These are phyloP conservation scores for Ascidia mentula DNA, from an alignment of 23 tunicate genomes.

Conservation along the genomic window DNA sequence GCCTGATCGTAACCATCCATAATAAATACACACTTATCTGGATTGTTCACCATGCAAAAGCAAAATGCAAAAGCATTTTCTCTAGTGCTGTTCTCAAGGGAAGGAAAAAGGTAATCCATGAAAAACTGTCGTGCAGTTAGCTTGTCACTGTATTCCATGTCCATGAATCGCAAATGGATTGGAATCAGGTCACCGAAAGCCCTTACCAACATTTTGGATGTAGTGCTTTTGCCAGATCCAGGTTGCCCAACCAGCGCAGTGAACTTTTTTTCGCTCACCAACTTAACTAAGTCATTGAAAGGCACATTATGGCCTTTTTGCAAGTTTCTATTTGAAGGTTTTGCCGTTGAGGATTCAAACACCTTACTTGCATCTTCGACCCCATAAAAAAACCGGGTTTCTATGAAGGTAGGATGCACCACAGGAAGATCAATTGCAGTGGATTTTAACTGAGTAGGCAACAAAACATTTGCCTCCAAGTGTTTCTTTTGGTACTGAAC, in stretches of 20 bases:
- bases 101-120: background rate
- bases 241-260: constrained; percentile 9
- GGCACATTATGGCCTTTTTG: no score
- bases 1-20: constrained; percentile 26
- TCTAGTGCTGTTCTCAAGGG: background rate
- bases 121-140: background rate
- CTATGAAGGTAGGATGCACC: no score
- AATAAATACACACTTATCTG: constrained; percentile 12
- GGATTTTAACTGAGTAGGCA: no score
- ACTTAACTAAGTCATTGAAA: background rate
- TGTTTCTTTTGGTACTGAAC: no score
- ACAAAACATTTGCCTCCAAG: no score
- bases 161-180: constrained; percentile 11
- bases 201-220: background rate
- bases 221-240: constrained; percentile 24
- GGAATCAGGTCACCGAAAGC: background rate
- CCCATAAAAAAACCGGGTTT: no score
- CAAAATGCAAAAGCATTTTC: background rate
- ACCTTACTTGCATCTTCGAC: no score
- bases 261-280: background rate
- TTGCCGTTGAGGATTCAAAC: no score
- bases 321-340: no score
- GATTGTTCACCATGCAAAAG: constrained; percentile 15
- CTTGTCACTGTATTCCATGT: constrained; percentile 5
- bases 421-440: no score